These are phyloP conservation scores for Capreolus pygargus DNA, from an alignment of 2,113 vertebrate species.

Conservation along the genomic window DNA sequence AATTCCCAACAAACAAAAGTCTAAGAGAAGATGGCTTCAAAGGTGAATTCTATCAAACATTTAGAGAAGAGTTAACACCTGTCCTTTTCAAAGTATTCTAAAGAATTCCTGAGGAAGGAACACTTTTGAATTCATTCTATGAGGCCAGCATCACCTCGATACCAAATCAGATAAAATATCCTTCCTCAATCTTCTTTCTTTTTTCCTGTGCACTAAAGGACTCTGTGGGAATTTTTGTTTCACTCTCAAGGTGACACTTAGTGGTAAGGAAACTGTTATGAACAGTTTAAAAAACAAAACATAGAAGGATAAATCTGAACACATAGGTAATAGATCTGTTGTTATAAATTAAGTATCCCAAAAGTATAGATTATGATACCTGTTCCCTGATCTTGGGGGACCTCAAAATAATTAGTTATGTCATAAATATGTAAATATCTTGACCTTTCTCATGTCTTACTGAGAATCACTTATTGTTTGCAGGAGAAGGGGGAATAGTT, in stretches of 20 bases:
- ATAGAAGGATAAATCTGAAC: neutral
- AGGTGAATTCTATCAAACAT: neutral
- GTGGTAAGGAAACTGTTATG: neutral
- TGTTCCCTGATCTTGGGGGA: neutral
- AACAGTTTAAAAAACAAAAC: neutral
- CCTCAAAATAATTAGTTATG: neutral
- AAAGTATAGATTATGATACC: neutral
- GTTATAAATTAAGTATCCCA: neutral
- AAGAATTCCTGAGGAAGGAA: neutral
- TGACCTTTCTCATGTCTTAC: neutral
- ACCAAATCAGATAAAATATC: neutral
- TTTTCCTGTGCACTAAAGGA: neutral
- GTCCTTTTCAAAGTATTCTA: neutral
- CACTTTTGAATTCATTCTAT: neutral
- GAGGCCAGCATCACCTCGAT: neutral
- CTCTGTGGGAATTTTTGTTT: neutral
- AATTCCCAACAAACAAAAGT: neutral
- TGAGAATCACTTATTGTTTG: neutral
- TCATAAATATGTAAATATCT: neutral
- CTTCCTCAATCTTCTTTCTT: neutral
- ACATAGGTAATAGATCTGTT: neutral
- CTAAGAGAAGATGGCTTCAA: neutral
- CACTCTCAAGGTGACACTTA: neutral
- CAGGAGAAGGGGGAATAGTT: neutral
- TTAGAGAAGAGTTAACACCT: neutral